Evolutionary conservation across 2,888 invertebrate genomes (phyloP), one percentile per base, ranked within the genome.

Genomic region (Ryuthela nishihirai): DNA sequence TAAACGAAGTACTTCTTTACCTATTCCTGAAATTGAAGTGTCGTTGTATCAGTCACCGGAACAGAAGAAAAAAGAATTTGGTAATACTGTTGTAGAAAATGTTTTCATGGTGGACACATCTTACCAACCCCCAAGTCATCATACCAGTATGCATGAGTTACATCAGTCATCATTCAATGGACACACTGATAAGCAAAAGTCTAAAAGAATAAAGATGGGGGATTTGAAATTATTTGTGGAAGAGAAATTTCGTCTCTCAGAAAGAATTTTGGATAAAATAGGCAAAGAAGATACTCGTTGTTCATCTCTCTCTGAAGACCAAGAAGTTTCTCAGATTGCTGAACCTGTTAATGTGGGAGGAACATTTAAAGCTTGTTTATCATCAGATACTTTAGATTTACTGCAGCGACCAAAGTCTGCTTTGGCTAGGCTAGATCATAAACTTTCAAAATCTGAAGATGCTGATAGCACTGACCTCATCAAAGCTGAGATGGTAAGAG

Each of bases 11-110:
- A 91, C 90, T 72, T 97, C 95, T 0, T 76, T 95, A 49, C 95
- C 97, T 0, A 90, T 91, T 72, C 91, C 92, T 1, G 91, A 92
- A 77, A 91, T 92, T 58, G 89, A 91, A 75, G 85, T 91, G 1
- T 90, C 91, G 0, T 46, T 72, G 42, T 68, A 68, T 64, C 60
- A 63, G 18, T 45, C 67, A 29, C 55, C 69, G 25, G 56, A 50
- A 60, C 66, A 48, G 62, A 62, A 36, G n/a, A 52, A 49, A 36
- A 54, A 52, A 20, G 59, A 63, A 24, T 44, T 46, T 29, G 25
- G 40, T 10, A 17, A 35, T 7, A 52, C 54, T 15, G 61, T 34
- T 12, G 36, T 52, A 26, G 63, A 63, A 45, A 55, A 54, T 12
- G 55, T 58, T 24, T 62, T 50, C 26, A 49, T 29, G 9, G 54